Evolutionary conservation across 2,113 vertebrate genomes (phyloP).

Genomic region (Arvicanthis niloticus): DNA sequence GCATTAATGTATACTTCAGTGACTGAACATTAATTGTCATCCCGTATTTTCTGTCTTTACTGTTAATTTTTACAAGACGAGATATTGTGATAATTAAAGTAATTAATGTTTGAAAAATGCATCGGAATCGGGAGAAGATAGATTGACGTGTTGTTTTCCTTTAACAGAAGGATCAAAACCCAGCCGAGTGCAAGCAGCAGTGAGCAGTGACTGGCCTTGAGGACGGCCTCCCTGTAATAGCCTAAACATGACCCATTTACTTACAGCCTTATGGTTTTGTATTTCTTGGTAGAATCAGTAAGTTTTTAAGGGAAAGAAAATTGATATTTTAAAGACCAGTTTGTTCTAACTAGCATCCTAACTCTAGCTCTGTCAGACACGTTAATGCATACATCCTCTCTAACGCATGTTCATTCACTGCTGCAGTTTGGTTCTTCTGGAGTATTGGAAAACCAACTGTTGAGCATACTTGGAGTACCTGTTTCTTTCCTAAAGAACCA

Average conservation of each 20-base stretch:
- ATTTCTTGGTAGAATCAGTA: constrained; percentile 97
- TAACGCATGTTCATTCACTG: constrained; percentile 94
- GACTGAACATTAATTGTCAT: neutral
- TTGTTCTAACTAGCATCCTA: constrained; percentile 95
- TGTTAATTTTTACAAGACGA: neutral
- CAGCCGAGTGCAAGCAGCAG: constrained; percentile 99
- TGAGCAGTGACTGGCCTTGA: constrained; percentile 93
- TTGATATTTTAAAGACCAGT: constrained; percentile 89
- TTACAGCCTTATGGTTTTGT: constrained; percentile 99
- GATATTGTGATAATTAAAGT: constrained; percentile 26
- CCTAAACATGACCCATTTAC: constrained; percentile 97
- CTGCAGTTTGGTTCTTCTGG: constrained; percentile 97
- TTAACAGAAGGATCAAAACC: constrained; percentile 97
- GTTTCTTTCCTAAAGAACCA: constrained; percentile 88
- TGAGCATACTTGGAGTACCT: constrained; percentile 84
- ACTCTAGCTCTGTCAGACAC: constrained; percentile 90
- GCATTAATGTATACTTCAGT: constrained; percentile 34
- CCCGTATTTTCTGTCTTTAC: neutral
- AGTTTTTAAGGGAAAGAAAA: constrained; percentile 89
- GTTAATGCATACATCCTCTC: constrained; percentile 90
- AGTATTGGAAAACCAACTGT: constrained; percentile 91
- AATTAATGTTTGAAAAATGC: constrained; percentile 40
- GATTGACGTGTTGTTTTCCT: constrained; percentile 82
- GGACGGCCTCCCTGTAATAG: constrained; percentile 98
- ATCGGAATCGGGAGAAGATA: constrained; percentile 63